Evolutionary conservation across 2,113 vertebrate species (phyloP).

Genomic region (Sakesphorus luctuosus): DNA sequence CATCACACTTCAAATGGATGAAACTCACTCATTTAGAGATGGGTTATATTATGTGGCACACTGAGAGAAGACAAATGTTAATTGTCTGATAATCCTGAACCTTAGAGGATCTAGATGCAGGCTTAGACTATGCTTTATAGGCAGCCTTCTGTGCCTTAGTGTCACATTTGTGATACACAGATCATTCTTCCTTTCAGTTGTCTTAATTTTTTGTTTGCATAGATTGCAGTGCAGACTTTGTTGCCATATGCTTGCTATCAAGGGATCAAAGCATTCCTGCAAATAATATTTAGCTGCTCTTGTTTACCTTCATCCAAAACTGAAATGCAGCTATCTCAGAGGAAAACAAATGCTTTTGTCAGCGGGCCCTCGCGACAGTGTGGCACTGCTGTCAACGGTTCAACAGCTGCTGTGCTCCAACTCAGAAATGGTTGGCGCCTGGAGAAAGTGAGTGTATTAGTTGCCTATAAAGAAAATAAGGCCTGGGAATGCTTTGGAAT

Average conservation of each 20-base stretch:
- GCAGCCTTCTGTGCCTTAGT: background rate
- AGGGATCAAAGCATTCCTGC: background rate
- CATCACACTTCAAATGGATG: background rate
- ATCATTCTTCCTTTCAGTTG: background rate
- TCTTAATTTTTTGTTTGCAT: background rate
- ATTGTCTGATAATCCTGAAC: background rate
- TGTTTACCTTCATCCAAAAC: background rate
- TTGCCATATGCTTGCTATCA: background rate
- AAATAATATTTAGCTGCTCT: background rate
- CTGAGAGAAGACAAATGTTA: background rate
- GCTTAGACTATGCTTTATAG: background rate
- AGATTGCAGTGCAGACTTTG: background rate
- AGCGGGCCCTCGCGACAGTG: fast-evolving
- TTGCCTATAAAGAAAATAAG: background rate
- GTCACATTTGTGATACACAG: background rate
- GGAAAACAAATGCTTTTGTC: slow-evolving; percentile 12
- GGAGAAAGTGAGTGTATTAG: background rate
- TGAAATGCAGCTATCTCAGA: background rate
- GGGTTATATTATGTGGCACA: background rate
- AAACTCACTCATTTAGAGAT: background rate
- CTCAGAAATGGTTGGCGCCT: background rate
- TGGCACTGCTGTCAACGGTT: background rate
- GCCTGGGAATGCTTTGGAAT: background rate
- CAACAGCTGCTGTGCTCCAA: slow-evolving; percentile 20
- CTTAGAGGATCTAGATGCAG: background rate